Evolutionary conservation across 2,113 vertebrate species (phyloP).

Genomic region (Cygnus atratus): DNA sequence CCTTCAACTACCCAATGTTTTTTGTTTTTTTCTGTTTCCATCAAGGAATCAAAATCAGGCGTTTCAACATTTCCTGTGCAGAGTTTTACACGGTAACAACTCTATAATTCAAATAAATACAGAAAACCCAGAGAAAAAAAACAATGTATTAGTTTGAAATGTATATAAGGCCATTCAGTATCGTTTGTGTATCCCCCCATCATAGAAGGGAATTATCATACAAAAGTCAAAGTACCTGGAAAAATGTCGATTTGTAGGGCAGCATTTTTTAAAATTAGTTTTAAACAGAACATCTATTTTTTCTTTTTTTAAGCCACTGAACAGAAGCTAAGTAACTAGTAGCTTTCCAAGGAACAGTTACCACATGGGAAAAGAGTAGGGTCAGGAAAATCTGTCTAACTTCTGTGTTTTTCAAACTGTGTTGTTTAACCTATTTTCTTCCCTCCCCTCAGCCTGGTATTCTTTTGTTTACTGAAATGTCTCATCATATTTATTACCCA

Average conservation of each 20-base stretch:
- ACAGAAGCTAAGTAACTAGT: not conserved
- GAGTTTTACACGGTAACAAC: not conserved
- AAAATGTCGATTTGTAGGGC: not conserved
- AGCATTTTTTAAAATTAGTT: not conserved
- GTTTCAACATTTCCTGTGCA: not conserved
- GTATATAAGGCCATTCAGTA: not conserved
- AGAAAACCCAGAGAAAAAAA: not conserved
- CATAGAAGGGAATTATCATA: rapidly evolving
- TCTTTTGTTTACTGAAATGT: constrained; percentile 4
- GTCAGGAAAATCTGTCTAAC: not conserved
- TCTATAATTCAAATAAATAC: not conserved
- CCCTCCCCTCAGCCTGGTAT: not conserved
- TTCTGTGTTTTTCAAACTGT: not conserved
- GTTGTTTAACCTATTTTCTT: not conserved
- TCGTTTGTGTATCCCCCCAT: not conserved
- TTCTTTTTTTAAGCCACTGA: not conserved
- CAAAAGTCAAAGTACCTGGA: not conserved
- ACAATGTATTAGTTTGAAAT: not conserved
- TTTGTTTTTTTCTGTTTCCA: not conserved
- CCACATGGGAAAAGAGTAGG: not conserved
- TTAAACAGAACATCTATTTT: not conserved
- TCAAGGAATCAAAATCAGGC: not conserved
- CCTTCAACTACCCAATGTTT: not conserved
- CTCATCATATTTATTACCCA: not conserved
- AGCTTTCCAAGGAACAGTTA: not conserved